Base-by-base conservation (phyloP, 2,113 vertebrate genomes). In the Agapornis roseicollis region DNA sequence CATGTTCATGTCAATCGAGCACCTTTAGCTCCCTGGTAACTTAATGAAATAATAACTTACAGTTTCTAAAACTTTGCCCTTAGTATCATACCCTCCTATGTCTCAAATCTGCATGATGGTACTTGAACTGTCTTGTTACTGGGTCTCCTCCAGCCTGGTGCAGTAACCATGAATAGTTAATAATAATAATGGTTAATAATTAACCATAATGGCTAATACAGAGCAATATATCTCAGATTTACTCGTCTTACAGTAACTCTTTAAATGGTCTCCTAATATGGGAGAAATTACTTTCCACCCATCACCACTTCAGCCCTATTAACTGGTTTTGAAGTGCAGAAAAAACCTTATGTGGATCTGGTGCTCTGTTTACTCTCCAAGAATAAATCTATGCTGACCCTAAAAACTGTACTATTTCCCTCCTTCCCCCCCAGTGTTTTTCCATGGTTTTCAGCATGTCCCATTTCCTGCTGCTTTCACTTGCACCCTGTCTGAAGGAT, bases 401-500 rank as follows among this genome's bases (percentile, higher is more conserved):
- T 64, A 78, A 84, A 93, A 84, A 22, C 7, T 73, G 28, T 71
- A 25, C 11, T 12, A 31, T 68, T 49, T 72, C 4, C 24, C 25
- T 78, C 16, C 56, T 27, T 68, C 22, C 16, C 56, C 27, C 50
- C 11, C 55, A 64, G 60, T 71, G 33, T 44, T 90, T 91, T 66
- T 53, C 55, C 50, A 8, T 84, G 56, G 73, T 90, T 91, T 94
- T 86, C 46, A 88, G 76, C 28, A 29, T 84, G 16, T 88, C 61
- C 52, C n/a, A 27, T 17, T 92, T 93, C 35, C 41, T 92, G 50
- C 65, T 93, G 14, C 35, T 90, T 93, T 93, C 39, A 41, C 20
- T 77, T 77, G 44, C 55, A 93, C 63, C 56, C 44, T 94, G 39
- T 78, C 47, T 86, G 64, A 94, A 90, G 79, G 88, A 91, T 83